Conservation (phyloP, 2,888 invertebrate genomes). For the Epicampocera succincta region DNA sequence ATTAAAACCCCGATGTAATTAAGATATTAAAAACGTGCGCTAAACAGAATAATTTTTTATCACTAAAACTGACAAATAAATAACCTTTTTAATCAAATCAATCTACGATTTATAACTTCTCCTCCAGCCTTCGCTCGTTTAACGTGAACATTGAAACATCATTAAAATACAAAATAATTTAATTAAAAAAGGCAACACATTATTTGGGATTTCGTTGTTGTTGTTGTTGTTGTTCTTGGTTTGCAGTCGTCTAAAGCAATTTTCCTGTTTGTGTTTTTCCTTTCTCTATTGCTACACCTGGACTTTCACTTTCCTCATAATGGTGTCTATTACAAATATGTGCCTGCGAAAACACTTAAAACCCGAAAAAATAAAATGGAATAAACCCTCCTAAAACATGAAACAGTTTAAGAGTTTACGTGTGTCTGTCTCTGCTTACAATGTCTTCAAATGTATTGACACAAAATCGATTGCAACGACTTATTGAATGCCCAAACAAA, state of each 20-base stretch:
- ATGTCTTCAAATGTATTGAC: conserved; percentile 33
- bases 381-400: conserved; percentile 38
- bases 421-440: conserved; percentile 15
- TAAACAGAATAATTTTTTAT: conserved; percentile 9
- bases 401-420: conserved; percentile 36
- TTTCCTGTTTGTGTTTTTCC: background rate
- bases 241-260: conserved; percentile 36
- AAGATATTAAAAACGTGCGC: conserved; percentile 5
- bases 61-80: conserved; percentile 49
- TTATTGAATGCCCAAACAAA: conserved; percentile 38
- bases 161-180: conserved; percentile 39
- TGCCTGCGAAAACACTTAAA: conserved; percentile 1
- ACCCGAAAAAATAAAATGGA: conserved; percentile 34
- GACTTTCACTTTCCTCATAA: conserved; percentile 46
- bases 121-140: no score
- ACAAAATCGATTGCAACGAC: conserved; percentile 35
- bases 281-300: conserved; percentile 42
- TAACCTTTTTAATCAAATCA: conserved; percentile 58
- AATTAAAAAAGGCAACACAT: conserved; percentile 49
- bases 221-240: conserved; percentile 3
- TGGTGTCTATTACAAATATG: background rate
- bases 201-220: no score
- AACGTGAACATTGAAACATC: background rate
- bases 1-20: conserved; percentile 4
- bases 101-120: conserved; percentile 38